Conservation (phyloP, 2,797 vertebrate genomes). For the Sebastolobus altivelis region DNA sequence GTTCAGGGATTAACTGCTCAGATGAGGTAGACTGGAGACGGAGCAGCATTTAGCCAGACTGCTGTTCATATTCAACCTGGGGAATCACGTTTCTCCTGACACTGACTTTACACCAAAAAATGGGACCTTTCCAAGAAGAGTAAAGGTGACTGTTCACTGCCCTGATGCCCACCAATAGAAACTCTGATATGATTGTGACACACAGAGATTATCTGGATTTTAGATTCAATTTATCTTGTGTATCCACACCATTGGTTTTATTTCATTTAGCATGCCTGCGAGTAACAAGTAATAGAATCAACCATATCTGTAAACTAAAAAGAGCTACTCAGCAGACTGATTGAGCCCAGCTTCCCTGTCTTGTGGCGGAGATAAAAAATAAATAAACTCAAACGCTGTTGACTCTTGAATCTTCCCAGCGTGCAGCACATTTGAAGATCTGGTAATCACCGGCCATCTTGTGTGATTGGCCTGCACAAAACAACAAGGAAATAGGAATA, state of each 20-base stretch:
- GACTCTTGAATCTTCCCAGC: constrained; percentile 44
- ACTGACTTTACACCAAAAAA: constrained; percentile 1
- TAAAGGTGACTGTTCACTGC: neutral
- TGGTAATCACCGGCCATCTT: constrained; percentile 50
- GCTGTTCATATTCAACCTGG: neutral
- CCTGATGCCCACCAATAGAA: too few relatives aligned
- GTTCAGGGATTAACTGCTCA: constrained; percentile 51
- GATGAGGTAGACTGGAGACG: constrained; percentile 13
- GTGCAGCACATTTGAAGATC: constrained; percentile 16
- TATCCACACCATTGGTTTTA: neutral
- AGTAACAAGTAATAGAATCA: neutral
- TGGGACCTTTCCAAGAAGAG: constrained; percentile 1
- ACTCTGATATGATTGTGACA: too few relatives aligned
- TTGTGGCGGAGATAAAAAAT: neutral
- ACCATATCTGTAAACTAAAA: neutral
- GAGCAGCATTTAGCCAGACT: neutral
- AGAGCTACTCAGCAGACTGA: constrained; percentile 8
- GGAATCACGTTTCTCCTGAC: constrained; percentile 3
- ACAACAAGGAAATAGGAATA: constrained; percentile 46
- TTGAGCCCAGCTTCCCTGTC: constrained; percentile 1
- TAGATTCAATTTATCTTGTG: too few relatives aligned
- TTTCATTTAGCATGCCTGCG: neutral
- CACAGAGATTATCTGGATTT: too few relatives aligned
- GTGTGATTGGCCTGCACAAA: constrained; percentile 40
- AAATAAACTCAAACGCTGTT: constrained; percentile 37